Evolutionary conservation across 1,140 invertebrate genomes (phyloP), one percentile per base, ranked within the genome.

Genomic region (Camponotus vicinus): DNA sequence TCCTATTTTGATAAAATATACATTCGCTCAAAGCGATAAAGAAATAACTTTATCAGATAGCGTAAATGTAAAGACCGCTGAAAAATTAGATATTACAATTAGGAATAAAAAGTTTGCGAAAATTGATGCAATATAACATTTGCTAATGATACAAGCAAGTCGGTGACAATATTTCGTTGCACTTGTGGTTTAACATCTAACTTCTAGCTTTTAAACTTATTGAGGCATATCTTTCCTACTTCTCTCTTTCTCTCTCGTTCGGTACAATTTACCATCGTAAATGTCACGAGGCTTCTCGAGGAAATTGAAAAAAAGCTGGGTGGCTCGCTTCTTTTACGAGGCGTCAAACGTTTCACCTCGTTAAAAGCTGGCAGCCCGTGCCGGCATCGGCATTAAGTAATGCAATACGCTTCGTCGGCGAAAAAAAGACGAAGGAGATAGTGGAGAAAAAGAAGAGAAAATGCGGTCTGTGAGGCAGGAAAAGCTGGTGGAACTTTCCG

Each of bases 301-400:
- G 88, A 88, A 91, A 91, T 89, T 87, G 90, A 92, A 90, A 89
- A 91, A 92, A 92, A 84, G 71, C 85, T 85, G 90, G 89, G 9
- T 71, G 15, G 57, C 34, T 13, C 86, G 76, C 69, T 79, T 27
- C 80, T 87, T 91, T 91, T 91, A 87, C 85, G 85, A 91, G 87
- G 90, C 80, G 85, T 91, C 89, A 91, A 91, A 91, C 90, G 87
- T 87, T 91, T 91, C 87, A 87, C 85, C 85, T 91, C 90, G 89
- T 91, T 91, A 91, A 91, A 89, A 89, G 77, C 87, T 89, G 57
- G 87, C 76, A 88, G 85, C 77, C 82, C 90, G 90, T 82, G 84
- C 84, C 90, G 85, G 85, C 85, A 89, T 86, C 69, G 89, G 85
- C 85, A 89, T 91, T 91, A 91, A 91, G 90, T 91, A 91, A 88